Conservation (phyloP, 1,140 invertebrate genomes). For the Lasioglossum albipes region DNA sequence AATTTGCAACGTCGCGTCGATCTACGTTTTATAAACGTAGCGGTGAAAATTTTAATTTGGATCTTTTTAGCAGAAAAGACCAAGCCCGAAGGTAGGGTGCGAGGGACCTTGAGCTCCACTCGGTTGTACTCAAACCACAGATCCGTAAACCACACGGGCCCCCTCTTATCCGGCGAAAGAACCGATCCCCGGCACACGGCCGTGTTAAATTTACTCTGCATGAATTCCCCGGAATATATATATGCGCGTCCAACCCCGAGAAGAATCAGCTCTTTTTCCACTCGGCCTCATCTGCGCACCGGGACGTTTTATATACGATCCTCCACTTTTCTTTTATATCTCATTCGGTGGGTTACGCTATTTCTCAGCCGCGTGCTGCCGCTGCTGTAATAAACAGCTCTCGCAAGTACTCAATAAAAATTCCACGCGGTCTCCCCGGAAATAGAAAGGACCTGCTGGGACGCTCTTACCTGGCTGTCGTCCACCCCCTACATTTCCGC, state of each 20-base stretch:
- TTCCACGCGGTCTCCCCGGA: conserved; percentile 27
- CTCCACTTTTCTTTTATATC: conserved; percentile 57
- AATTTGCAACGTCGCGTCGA: too few species aligned
- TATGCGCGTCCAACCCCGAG: background rate
- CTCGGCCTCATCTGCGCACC: conserved; percentile 25
- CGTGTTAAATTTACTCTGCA: conserved; percentile 2
- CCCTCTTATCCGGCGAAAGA: background rate
- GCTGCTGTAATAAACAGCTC: conserved; percentile 58
- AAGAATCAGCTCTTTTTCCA: conserved; percentile 48
- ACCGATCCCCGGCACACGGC: background rate
- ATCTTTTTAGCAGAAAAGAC: too few species aligned
- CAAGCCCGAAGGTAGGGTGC: too few species aligned
- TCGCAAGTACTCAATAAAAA: conserved; percentile 54
- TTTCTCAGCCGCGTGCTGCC: conserved; percentile 52
- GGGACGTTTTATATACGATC: conserved; percentile 57
- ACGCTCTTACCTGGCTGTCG: background rate
- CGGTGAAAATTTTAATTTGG: too few species aligned
- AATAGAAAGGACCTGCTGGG: conserved; percentile 9
- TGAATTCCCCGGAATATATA: background rate
- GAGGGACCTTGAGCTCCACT: background rate
- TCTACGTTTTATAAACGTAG: too few species aligned
- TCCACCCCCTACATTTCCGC: background rate
- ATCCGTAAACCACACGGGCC: background rate
- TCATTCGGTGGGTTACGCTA: conserved; percentile 38
- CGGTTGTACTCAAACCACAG: background rate